A percentile compares a stretch with the other conserved stretches of the same genome.
Evolutionary conservation across 2,888 invertebrate species (phyloP).

Genomic region (Scaptomyza caliginosa): DNA sequence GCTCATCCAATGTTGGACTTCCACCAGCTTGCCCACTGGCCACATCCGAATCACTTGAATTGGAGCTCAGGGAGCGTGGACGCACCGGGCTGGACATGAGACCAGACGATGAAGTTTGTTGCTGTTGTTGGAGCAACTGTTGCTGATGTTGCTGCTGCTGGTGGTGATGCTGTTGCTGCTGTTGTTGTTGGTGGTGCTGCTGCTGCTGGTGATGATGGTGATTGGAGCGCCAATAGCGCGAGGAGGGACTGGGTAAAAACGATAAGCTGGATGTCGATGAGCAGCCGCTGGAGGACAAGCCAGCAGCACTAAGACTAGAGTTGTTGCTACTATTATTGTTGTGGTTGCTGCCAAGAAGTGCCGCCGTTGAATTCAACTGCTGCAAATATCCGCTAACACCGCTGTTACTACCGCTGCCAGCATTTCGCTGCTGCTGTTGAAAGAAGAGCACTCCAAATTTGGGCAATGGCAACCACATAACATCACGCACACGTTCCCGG

Average conservation of each 20-base stretch:
- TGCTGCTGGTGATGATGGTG: conserved; percentile 69
- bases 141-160: conserved; percentile 52
- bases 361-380: conserved; percentile 42
- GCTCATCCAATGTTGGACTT: conserved; percentile 93
- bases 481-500: conserved; percentile 86
- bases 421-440: conserved; percentile 77
- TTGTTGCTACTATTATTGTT: conserved; percentile 73
- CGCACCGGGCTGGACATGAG: conserved; percentile 86
- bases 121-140: conserved; percentile 23
- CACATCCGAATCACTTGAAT: conserved; percentile 88
- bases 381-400: conserved; percentile 49
- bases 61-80: conserved; percentile 90
- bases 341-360: conserved; percentile 28
- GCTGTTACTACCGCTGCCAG: conserved; percentile 18
- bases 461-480: conserved; percentile 93
- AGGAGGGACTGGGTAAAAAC: conserved; percentile 69
- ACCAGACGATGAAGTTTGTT: conserved; percentile 84
- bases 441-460: conserved; percentile 92
- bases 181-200: conserved; percentile 60
- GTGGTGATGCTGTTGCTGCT: conserved; percentile 51
- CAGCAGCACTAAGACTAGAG: conserved; percentile 81
- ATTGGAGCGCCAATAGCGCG: conserved; percentile 77
- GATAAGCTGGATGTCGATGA: conserved; percentile 55
- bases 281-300: conserved; percentile 66
- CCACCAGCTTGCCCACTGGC: conserved; percentile 85